A percentile compares a stretch with the other conserved stretches of the same genome.
phyloP scores from a whole-genome alignment of 2,888 invertebrate genomes.

The Malacosoma neustria region DNA sequence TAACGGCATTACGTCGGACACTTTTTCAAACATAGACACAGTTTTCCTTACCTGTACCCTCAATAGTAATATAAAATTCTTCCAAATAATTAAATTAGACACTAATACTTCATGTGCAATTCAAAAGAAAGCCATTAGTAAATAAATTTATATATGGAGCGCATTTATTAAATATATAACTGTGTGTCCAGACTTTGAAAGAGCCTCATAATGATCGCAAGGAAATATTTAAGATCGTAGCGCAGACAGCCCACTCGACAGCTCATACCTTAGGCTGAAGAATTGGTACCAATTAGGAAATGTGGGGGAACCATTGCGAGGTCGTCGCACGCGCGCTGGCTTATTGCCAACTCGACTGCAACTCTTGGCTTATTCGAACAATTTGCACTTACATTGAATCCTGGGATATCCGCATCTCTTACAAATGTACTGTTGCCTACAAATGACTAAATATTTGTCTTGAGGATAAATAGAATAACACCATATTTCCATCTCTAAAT shows the following conservation, averaged over 20 bases:
- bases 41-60: no score
- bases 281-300: slow-evolving; percentile 40
- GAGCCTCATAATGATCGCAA: slow-evolving; percentile 1
- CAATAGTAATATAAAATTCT: no score
- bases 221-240: slow-evolving; percentile 3
- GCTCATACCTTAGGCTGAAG: slow-evolving; percentile 17
- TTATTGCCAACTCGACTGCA: slow-evolving; percentile 32
- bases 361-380: slow-evolving; percentile 45
- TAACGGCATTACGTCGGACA: no score
- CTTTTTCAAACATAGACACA: no score
- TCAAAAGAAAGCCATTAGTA: no score
- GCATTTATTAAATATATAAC: no score
- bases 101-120: no score
- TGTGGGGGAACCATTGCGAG: slow-evolving; percentile 24
- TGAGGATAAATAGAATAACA: no score
- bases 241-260: slow-evolving; percentile 12
- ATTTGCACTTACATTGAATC: slow-evolving; percentile 33
- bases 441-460: no score
- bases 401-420: slow-evolving; percentile 9
- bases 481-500: no score
- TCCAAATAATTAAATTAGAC: no score
- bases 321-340: slow-evolving; percentile 45
- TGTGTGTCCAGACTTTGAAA: not conserved
- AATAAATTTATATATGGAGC: no score
- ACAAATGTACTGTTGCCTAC: not conserved